These are phyloP conservation scores for Hydropsyche tenuis DNA, from an alignment of 1,140 invertebrate genomes.

Conservation along the genomic window DNA sequence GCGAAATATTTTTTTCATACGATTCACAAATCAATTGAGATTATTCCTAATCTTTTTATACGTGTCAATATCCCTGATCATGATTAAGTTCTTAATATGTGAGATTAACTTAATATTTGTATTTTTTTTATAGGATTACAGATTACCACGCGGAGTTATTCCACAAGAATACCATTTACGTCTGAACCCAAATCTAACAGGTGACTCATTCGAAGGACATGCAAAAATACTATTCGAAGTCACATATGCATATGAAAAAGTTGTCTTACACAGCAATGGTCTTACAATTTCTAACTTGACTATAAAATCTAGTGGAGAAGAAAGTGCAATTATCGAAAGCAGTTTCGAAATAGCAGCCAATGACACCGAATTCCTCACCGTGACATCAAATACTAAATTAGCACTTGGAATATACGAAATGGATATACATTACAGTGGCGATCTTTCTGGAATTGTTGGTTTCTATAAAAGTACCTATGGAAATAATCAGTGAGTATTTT, in stretches of 20 bases:
- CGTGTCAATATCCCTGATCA: too few relatives aligned
- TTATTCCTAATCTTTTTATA: background rate
- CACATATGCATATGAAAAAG: slow-evolving; percentile 49
- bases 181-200: slow-evolving; percentile 52
- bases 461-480: slow-evolving; percentile 56
- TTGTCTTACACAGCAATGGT: slow-evolving; percentile 54
- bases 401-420: slow-evolving; percentile 49
- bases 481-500: slow-evolving; percentile 55
- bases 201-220: slow-evolving; percentile 54
- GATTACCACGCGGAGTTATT: slow-evolving; percentile 54
- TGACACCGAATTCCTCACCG: slow-evolving; percentile 53
- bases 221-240: slow-evolving; percentile 53
- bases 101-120: background rate
- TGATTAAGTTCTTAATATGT: too few relatives aligned
- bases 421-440: slow-evolving; percentile 54
- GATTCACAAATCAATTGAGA: background rate
- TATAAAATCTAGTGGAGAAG: too few relatives aligned
- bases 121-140: slow-evolving; percentile 47
- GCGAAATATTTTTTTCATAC: background rate
- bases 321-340: too few relatives aligned
- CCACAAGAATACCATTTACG: slow-evolving; percentile 55
- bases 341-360: slow-evolving; percentile 39
- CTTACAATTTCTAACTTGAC: slow-evolving; percentile 44
- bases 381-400: slow-evolving; percentile 51
- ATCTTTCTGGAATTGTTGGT: slow-evolving; percentile 55